Evolutionary conservation across 2,113 vertebrate species (phyloP).

Genomic region (Cephalopholis sonnerati): DNA sequence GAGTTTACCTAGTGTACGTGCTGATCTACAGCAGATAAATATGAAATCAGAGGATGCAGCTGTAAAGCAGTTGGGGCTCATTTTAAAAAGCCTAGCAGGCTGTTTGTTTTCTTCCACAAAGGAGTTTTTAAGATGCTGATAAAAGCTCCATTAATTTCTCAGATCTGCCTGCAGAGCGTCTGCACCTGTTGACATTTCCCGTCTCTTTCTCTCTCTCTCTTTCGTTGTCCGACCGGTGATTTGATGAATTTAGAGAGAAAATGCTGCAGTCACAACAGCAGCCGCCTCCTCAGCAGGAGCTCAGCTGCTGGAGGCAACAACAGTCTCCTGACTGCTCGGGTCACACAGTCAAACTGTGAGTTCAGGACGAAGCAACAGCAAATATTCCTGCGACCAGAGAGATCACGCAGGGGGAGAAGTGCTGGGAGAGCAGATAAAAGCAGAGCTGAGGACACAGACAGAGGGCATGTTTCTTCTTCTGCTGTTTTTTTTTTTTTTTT

Average conservation of each 20-base stretch:
- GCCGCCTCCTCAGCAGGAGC: background rate
- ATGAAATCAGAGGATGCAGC: background rate
- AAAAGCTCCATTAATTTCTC: constrained; percentile 21
- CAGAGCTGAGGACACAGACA: constrained; percentile 38
- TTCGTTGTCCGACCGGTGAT: background rate
- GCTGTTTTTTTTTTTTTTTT: background rate
- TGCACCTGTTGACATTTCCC: constrained; percentile 40
- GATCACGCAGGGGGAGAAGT: background rate
- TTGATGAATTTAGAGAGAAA: constrained; percentile 33
- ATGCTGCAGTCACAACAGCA: constrained; percentile 6
- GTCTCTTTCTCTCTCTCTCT: too few relatives aligned
- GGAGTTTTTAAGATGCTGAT: background rate
- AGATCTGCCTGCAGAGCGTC: background rate
- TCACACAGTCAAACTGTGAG: constrained; percentile 49
- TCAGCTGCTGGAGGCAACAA: constrained; percentile 27
- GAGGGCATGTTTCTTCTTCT: constrained; percentile 40
- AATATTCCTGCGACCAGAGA: constrained; percentile 16
- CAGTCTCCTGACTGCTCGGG: constrained; percentile 11
- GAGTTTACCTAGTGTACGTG: too few relatives aligned
- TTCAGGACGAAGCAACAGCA: constrained; percentile 9
- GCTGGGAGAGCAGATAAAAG: constrained; percentile 16
- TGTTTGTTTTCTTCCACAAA: background rate
- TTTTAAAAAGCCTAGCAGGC: background rate
- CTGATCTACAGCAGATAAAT: background rate
- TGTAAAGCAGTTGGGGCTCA: background rate